Evolutionary conservation across 2,113 vertebrate species (phyloP).

Genomic region (Perca flavescens): DNA sequence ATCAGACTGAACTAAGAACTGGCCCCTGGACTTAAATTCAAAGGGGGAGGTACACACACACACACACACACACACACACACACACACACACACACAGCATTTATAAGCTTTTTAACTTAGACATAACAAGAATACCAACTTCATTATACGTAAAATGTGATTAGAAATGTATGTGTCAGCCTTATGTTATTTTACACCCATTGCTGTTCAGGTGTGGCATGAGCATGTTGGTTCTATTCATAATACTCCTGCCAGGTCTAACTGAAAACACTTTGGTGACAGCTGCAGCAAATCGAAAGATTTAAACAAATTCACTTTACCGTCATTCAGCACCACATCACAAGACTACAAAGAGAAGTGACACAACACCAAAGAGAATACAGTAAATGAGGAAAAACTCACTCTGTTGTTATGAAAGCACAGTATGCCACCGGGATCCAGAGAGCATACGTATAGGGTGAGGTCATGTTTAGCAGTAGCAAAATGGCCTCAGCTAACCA

Average conservation of each 20-base stretch:
- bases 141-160: background rate
- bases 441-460: slow-evolving; percentile 3
- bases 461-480: slow-evolving; percentile 44
- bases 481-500: background rate
- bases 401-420: slow-evolving; percentile 12
- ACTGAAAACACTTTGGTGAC: slow-evolving; percentile 3
- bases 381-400: background rate
- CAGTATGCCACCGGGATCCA: background rate
- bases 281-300: background rate
- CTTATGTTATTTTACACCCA: background rate
- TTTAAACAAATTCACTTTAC: background rate
- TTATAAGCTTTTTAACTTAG: background rate
- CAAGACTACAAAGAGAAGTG: background rate
- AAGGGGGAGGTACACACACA: background rate
- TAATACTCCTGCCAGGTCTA: no score
- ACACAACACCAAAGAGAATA: background rate
- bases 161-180: background rate
- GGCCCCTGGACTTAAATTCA: slow-evolving; percentile 45
- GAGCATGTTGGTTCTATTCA: background rate
- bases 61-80: background rate
- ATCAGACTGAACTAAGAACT: slow-evolving; percentile 91
- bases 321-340: background rate
- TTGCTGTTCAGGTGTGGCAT: background rate
- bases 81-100: slow-evolving; percentile 3
- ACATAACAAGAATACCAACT: background rate